phyloP scores from a whole-genome alignment of 2,113 vertebrate genomes.

The Myiozetetes cayanensis region DNA sequence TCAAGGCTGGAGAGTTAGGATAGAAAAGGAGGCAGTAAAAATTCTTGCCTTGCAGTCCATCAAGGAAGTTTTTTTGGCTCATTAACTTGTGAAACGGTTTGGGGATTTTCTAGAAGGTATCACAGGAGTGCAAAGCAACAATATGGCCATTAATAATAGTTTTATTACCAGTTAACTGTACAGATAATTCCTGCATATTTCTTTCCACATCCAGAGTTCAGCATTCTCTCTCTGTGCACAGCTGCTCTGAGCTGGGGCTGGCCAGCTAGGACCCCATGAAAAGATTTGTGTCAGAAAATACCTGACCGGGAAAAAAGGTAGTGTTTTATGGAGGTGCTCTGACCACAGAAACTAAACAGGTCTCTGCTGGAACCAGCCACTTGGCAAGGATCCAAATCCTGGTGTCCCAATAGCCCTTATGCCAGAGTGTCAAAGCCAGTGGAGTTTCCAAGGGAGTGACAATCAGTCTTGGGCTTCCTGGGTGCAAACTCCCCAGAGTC shows the following conservation, averaged over 20 bases:
- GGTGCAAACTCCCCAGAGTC: neutral
- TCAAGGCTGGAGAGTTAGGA: neutral
- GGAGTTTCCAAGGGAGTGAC: rapidly evolving
- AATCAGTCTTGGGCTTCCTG: neutral
- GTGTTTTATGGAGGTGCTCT: neutral
- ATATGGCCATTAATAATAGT: neutral
- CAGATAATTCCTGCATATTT: neutral
- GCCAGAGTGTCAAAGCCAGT: neutral
- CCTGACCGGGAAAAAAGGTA: neutral
- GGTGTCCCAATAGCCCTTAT: neutral
- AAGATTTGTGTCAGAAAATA: neutral
- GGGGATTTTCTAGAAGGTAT: neutral
- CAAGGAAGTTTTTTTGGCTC: neutral
- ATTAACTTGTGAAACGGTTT: neutral
- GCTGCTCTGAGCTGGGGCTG: neutral
- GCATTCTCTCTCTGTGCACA: neutral
- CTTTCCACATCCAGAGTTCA: neutral
- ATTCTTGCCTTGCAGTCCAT: neutral
- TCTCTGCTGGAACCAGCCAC: neutral
- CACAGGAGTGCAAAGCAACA: neutral
- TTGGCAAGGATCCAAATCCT: neutral
- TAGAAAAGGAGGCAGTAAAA: neutral
- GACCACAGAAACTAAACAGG: neutral
- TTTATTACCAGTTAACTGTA: neutral
- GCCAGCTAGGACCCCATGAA: neutral